Evolutionary conservation across 2,113 vertebrate species (phyloP), one percentile per base, ranked within the genome.

Genomic region (Bos indicus): DNA sequence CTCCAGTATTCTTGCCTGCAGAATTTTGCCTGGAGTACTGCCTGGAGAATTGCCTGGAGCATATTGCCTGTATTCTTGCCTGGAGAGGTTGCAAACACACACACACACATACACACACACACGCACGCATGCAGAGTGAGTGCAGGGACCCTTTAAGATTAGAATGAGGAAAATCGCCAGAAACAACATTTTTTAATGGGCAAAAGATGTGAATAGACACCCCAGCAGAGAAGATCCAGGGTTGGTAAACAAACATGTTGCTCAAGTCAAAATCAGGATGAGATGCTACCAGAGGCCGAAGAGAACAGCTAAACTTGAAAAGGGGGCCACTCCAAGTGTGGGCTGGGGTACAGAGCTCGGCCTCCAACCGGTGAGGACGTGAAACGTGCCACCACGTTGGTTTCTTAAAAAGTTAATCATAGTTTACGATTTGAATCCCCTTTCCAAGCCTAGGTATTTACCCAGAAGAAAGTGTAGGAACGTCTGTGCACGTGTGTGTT

Each of bases 331-430:
- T 9, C 15, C 28, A 19, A 51, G 43, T 13, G 21, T 2, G 10
- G 10, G 6, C 46, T 2, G 3, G 33, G 89, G 16, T 4, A 5
- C 0, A 2, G 36, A 12, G 7, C 9, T 28, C 8, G 2, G 54
- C 14, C 14, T 17, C 8, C 9, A 1, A 9, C 23, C 3, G 2
- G 30, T 1, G 43, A 36, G 9, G 30, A 6, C 0, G 43, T 2
- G 4, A 28, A 51, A 28, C 4, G 3, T 5, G 1, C 25, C 4
- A 2, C 16, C 48, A 11, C 17, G 2, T 16, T 10, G 21, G 43
- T 5, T 26, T n/a, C 89, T 51, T 60, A 40, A 52, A 21, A 40
- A 10, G 46, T 14, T 30, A 62, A 40, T 15, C 16, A 4, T 40
- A 23, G 1, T 30, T 52, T 21, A 15, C 2, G 11, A 30, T 0